These are phyloP conservation scores for Arbacia lixula DNA, from an alignment of 53 echinoderm and acorn worm genomes.

Conservation along the genomic window DNA sequence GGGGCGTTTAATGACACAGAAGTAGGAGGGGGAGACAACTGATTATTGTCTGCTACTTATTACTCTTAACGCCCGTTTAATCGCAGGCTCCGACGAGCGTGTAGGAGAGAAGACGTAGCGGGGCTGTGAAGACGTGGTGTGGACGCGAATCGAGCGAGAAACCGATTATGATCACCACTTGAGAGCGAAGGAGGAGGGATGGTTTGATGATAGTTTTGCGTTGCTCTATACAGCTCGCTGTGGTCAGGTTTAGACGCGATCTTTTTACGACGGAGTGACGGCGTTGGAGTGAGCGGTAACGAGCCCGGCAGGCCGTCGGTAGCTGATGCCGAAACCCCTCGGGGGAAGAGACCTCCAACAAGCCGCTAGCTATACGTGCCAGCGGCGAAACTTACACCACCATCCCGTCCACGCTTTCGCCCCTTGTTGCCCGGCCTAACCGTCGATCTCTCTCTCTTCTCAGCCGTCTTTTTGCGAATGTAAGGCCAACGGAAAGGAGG, in stretches of 20 bases:
- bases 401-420: neutral
- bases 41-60: no score
- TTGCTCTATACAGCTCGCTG: no score
- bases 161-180: conserved; percentile 4
- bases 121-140: no score
- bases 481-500: neutral
- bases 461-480: no score
- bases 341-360: conserved; percentile 8
- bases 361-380: conserved; percentile 17
- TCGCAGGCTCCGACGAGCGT: no score
- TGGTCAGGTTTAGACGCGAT: neutral
- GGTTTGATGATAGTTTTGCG: conserved; percentile 16
- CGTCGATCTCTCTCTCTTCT: no score
- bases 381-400: conserved; percentile 21
- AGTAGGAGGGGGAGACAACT: no score
- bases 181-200: neutral
- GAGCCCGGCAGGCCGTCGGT: neutral
- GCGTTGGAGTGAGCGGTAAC: neutral
- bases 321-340: conserved; percentile 13
- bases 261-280: neutral
- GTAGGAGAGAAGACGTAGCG: no score
- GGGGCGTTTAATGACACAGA: no score
- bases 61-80: no score
- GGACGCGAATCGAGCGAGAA: conserved; percentile 10
- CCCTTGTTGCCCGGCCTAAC: no score